These are phyloP conservation scores for Mesopsocus fuscifrons DNA, from an alignment of 2,888 invertebrate genomes.

Conservation along the genomic window DNA sequence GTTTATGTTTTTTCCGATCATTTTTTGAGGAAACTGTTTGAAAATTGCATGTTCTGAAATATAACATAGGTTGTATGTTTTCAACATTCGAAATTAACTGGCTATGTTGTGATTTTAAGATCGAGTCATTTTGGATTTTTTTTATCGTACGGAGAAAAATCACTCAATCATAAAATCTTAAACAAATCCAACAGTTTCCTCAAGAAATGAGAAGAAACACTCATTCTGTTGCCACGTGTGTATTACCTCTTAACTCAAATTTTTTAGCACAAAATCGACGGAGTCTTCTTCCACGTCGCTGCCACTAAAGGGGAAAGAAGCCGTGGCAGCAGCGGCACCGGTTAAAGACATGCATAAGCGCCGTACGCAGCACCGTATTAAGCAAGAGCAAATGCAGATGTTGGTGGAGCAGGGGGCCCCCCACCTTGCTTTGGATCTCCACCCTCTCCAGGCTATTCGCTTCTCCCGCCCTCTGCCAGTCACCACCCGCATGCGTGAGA, in stretches of 20 bases:
- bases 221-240: no score
- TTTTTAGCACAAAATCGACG: not conserved
- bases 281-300: not conserved
- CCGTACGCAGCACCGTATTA: slow-evolving; percentile 13
- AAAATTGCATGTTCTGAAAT: no score
- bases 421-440: slow-evolving; percentile 32
- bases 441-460: slow-evolving; percentile 28
- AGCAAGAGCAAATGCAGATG: slow-evolving; percentile 27
- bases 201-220: no score
- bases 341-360: slow-evolving; percentile 12
- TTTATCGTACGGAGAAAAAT: no score
- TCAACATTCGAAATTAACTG: no score
- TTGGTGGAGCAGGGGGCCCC: slow-evolving; percentile 36
- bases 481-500: slow-evolving; percentile 19
- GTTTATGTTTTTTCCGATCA: no score
- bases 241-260: not conserved
- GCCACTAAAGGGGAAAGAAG: not conserved
- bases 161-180: no score
- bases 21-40: no score
- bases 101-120: no score
- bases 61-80: no score
- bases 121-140: no score
- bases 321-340: not conserved
- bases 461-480: slow-evolving; percentile 23
- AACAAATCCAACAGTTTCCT: no score